phyloP scores from a whole-genome alignment of 1,140 invertebrate species.

The Neelides sp. region DNA sequence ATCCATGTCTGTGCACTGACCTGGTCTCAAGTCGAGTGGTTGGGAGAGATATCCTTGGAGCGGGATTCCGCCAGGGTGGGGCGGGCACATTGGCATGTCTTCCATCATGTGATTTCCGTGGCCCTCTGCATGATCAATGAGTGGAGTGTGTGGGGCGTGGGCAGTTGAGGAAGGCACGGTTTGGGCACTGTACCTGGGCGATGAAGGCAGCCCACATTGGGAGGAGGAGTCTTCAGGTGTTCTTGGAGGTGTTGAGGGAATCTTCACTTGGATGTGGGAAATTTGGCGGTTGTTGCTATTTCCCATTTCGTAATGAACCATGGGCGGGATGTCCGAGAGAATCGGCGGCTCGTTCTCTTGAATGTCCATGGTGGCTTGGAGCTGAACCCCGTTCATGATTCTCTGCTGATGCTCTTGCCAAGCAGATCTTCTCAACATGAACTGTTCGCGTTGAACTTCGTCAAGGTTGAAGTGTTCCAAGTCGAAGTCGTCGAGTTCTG shows the following conservation, averaged over 20 bases:
- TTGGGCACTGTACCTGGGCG: conserved; percentile 15
- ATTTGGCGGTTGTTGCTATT: conserved; percentile 1
- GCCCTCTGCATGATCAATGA: conserved; percentile 8
- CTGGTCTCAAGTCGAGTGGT: conserved; percentile 37
- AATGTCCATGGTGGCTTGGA: not conserved
- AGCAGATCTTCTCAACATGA: no score
- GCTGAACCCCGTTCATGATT: not conserved
- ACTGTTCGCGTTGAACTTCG: not conserved
- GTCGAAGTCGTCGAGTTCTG: conserved; percentile 11
- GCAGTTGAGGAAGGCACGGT: conserved; percentile 10
- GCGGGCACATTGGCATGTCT: conserved; percentile 42
- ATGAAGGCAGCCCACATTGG: conserved; percentile 11
- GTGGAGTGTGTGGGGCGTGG: conserved; percentile 13
- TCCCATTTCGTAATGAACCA: not conserved
- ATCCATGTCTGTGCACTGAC: conserved; percentile 40
- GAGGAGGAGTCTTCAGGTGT: conserved; percentile 21
- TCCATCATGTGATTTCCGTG: conserved; percentile 30
- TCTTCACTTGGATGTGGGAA: conserved; percentile 9
- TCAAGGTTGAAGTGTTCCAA: conserved; percentile 7
- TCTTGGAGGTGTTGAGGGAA: conserved; percentile 18
- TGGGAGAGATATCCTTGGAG: conserved; percentile 34
- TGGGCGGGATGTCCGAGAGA: conserved; percentile 11
- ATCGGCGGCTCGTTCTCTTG: no score
- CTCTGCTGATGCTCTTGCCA: conserved; percentile 9
- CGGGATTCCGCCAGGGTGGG: conserved; percentile 9